Evolutionary conservation across 2,888 invertebrate genomes (phyloP), one percentile per base, ranked within the genome.

Genomic region (Erpobdella octoculata): DNA sequence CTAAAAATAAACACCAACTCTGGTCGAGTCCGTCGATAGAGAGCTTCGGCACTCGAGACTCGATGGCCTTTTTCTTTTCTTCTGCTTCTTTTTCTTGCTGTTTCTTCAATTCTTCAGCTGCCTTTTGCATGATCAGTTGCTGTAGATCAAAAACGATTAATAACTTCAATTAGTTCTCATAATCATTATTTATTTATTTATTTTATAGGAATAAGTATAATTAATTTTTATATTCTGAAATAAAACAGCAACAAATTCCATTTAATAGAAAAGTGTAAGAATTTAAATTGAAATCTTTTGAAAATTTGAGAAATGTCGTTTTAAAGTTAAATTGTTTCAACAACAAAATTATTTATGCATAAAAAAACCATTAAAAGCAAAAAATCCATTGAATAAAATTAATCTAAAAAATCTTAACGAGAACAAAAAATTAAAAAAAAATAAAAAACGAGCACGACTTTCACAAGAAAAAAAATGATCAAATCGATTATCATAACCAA

Each of bases 91-190:
- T 90, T 87, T 96, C 93, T 86, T 97, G 96, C 87, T 98, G 96
- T 86, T 95, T 95, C 88, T 96, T 96, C 87, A 98, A 87, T 86
- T 98, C 97, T 86, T 98, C 97, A 80, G 97, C 97, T 85, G 97
- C 98, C 88, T 97, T 98, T 88, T 96, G 94, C 90, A 97, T 95
- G 87, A 98, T 89, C 88, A 98, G 88, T 88, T 95, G 89, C 95
- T 96, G 83, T 18, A 35, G 33, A 35, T 35, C 4, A 41, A 41
- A 41, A 15, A 41, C n/a, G n/a, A 15, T 41, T 41, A 15, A 41
- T 15, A 12, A 12, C 46, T 41, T 41, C 46, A 15, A 41, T 41
- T n/a, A 15, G 12, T 15, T 41, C 46, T 15, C 12, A 41, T 41
- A 15, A 15, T 15, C n/a, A n/a, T 41, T 41, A 41, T 41, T 41